Evolutionary conservation across 2,888 invertebrate species (phyloP), one percentile per base, ranked within the genome.

Genomic region (Oligia strigilis): DNA sequence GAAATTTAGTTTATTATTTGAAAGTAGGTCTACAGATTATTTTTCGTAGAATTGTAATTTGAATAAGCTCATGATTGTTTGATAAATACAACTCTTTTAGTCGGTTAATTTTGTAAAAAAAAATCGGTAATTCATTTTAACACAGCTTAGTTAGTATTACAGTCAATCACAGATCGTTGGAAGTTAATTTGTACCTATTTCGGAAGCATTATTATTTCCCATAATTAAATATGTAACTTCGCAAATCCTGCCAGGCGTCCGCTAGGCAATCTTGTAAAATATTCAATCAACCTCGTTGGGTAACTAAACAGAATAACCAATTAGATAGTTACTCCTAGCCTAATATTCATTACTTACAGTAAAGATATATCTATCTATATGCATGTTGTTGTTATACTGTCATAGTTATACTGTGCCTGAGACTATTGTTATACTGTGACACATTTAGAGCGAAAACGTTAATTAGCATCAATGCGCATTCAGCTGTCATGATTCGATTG

Each of bases 241-340:
- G 86, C 86, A 91, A 92, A 93, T 92, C 92, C 92, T 88, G 82
- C 88, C 86, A 29, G 29, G 91, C 88, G 92, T 88, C 92, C 92
- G 90, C 87, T 88, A 90, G 90, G 91, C 89, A 90, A 91, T 93
- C 93, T 93, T 92, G 90, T 95, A 90, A 94, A 95, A 95, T 95
- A 95, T 95, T 94, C 92, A 95, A 92, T 92, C 89, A 90, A 80
- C 91, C 90, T 90, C 91, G 90, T 90, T 91, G 91, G 92, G 92
- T 90, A 92, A 92, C 92, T 93, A 94, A 95, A 94, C 93, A 93
- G 95, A 94, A 94, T 95, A 94, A 93, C 90, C 93, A 94, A 94
- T 94, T 93, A 93, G 83, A 70, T 86, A 80, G 90, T 83, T 88
- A 87, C 88, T 87, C 89, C 87, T 85, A 86, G 84, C 87, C 86